Evolutionary conservation across 1,140 invertebrate species (phyloP), one percentile per base, ranked within the genome.

Genomic region (Scaptomyza pallida): DNA sequence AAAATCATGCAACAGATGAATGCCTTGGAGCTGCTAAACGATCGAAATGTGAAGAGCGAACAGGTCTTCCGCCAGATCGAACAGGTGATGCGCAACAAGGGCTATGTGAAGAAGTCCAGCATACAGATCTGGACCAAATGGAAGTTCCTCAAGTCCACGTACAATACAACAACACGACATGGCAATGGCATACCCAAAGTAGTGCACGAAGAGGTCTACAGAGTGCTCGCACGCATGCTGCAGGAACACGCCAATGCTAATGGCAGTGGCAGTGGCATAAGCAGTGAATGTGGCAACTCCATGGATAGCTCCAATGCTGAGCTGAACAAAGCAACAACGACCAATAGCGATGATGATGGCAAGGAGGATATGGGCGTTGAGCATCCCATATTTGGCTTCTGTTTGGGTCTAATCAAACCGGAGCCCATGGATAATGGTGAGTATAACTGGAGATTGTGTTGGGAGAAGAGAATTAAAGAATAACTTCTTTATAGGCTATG

Each of bases 41-140:
- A 90, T 57, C 89, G 90, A 4, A 90, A 82, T 17, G 44, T 82
- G 23, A 90, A 86, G 23, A 91, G 89, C 35, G 90, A 91, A 21
- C 51, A 77, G 6, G 79, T 91, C 3, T 91, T 91, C 47, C 78
- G 75, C 0, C 73, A 86, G 30, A 77, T 91, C 40, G 90, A 91
- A 21, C 56, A 75, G 12, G 43, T 80, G n/a, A 91, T 91, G 90
- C 72, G 73, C 16, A 71, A 51, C 41, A 82, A 89, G 43, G 90
- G 90, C 12, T 89, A 75, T 37, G 64, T 77, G 5, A 91, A 91
- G 16, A 91, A 91, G 50, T 89, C 90, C 0, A 78, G 78, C 52
- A 73, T 89, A 5, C 90, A 91, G 64, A 91, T 91, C 51, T 91
- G 89, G 89, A 91, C 90, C 10, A 91, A 91, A 17, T 91, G 90